Percentiles rank a stretch among this genome's conserved stretches.
Evolutionary conservation across 2,113 vertebrate genomes (phyloP).

Genomic region (Leucosticte australis): DNA sequence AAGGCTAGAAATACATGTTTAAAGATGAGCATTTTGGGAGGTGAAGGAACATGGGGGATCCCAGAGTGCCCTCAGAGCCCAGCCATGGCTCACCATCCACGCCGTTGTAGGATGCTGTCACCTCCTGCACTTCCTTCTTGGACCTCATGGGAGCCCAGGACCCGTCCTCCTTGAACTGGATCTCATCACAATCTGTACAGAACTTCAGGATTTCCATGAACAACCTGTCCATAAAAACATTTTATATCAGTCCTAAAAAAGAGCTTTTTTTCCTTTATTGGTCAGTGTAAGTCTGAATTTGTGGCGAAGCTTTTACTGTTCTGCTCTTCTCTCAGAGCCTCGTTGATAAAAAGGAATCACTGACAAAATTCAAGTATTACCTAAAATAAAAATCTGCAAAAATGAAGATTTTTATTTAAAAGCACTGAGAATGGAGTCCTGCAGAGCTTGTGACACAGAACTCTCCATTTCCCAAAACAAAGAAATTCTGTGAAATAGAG

Average conservation of each 20-base stretch:
- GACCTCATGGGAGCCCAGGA: conserved; percentile 97
- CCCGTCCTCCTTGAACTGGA: conserved; percentile 97
- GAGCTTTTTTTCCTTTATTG: neutral
- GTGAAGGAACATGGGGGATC: neutral
- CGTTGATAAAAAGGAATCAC: neutral
- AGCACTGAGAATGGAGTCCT: neutral
- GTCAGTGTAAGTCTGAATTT: neutral
- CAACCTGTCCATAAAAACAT: conserved; percentile 75
- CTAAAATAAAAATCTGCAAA: neutral
- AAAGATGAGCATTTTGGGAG: neutral
- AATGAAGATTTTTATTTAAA: neutral
- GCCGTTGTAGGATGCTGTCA: conserved; percentile 88
- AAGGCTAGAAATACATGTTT: neutral
- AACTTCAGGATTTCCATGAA: conserved; percentile 99
- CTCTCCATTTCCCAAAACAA: neutral
- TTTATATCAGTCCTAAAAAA: neutral
- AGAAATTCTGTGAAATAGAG: neutral
- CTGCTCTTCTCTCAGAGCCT: neutral
- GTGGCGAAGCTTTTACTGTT: neutral
- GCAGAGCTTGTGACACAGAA: neutral
- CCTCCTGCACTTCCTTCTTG: conserved; percentile 96
- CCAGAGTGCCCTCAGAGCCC: neutral
- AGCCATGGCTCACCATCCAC: conserved; percentile 80
- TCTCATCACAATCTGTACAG: conserved; percentile 95
- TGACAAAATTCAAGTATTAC: neutral